phyloP scores from a whole-genome alignment of 2,113 vertebrate species.

The Nymphicus hollandicus region DNA sequence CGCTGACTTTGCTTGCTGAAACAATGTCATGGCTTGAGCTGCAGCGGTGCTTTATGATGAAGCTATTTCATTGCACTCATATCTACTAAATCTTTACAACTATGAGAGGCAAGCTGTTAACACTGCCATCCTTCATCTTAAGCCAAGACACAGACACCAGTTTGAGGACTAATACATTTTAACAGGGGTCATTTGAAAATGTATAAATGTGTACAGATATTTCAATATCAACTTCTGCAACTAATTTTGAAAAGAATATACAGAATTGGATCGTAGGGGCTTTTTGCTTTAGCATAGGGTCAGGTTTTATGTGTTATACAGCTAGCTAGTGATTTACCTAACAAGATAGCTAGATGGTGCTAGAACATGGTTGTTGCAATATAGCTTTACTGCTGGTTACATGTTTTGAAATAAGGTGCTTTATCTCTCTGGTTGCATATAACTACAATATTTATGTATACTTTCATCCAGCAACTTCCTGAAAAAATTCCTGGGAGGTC shows the following conservation, averaged over 20 bases:
- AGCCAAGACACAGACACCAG: not conserved
- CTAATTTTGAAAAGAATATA: not conserved
- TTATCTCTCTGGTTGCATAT: not conserved
- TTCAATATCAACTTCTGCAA: not conserved
- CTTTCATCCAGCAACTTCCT: not conserved
- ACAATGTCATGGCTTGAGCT: not conserved
- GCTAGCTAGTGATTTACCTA: not conserved
- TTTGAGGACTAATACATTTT: not conserved
- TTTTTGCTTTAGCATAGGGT: not conserved
- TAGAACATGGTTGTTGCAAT: constrained; percentile 31
- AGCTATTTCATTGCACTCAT: not conserved
- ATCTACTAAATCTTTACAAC: not conserved
- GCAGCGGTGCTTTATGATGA: not conserved
- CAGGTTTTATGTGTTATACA: not conserved
- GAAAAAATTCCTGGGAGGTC: not conserved
- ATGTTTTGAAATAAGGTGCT: not conserved
- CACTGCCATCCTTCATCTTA: not conserved
- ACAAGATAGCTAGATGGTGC: constrained; percentile 60
- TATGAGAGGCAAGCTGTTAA: not conserved
- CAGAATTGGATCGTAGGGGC: rapidly evolving
- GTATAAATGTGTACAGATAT: not conserved
- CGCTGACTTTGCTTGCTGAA: not conserved
- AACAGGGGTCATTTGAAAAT: not conserved
- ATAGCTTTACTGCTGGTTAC: not conserved
- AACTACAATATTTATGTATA: not conserved